phyloP scores from a whole-genome alignment of 1,140 invertebrate genomes.

The Drosophila kohkoa region DNA sequence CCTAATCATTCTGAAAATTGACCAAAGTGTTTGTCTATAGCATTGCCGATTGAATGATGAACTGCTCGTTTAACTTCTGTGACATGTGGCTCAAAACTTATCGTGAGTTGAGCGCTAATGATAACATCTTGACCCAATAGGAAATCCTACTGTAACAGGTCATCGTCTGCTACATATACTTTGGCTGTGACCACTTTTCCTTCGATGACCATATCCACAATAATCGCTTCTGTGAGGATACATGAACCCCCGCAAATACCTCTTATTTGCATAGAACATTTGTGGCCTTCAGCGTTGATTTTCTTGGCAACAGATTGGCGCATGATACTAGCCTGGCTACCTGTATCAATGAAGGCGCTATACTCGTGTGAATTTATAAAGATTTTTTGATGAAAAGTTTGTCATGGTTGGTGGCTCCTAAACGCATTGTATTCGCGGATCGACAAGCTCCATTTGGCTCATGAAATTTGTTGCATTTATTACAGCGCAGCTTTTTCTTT shows the following conservation, averaged over 20 bases:
- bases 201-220: slow-evolving; percentile 10
- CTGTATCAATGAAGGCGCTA: too few relatives aligned
- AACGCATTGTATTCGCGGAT: too few relatives aligned
- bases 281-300: too few relatives aligned
- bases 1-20: not conserved
- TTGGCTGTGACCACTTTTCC: slow-evolving; percentile 7
- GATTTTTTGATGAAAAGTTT: too few relatives aligned
- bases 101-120: not conserved
- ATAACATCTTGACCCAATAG: slow-evolving; percentile 35
- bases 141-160: slow-evolving; percentile 10
- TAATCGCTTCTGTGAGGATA: not conserved
- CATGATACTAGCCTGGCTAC: too few relatives aligned
- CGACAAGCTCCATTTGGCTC: too few relatives aligned
- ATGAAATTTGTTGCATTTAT: too few relatives aligned
- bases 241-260: not conserved
- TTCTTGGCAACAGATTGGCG: too few relatives aligned
- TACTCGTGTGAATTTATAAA: too few relatives aligned
- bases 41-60: slow-evolving; percentile 19
- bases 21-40: not conserved
- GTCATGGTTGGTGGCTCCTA: too few relatives aligned
- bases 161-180: slow-evolving; percentile 17
- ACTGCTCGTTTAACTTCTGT: slow-evolving; percentile 2
- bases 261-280: not conserved
- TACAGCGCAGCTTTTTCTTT: too few relatives aligned
- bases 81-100: not conserved